Percentiles rank a stretch among this genome's conserved stretches.
Evolutionary conservation across 1,140 invertebrate species (phyloP).

Genomic region (Ips nitidus): DNA sequence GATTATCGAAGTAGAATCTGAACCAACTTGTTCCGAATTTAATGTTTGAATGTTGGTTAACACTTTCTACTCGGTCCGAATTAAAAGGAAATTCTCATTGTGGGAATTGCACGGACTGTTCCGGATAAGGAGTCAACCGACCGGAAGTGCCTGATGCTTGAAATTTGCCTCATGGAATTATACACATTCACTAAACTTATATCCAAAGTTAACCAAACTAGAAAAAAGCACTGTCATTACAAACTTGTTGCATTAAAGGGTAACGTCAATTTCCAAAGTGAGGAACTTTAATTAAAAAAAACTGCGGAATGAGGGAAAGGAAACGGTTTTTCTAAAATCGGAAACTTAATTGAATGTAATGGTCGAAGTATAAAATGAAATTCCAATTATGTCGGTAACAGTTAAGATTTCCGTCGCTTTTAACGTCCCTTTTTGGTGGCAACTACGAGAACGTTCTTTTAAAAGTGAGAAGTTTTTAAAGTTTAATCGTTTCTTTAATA

Average conservation of each 20-base stretch:
- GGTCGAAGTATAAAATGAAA: conserved; percentile 23
- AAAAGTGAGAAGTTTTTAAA: conserved; percentile 24
- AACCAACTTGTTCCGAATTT: conserved; percentile 47
- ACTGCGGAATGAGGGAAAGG: not conserved
- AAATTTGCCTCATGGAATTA: conserved; percentile 5
- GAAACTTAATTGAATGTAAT: conserved; percentile 15
- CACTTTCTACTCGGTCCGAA: conserved; percentile 35
- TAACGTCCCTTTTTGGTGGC: conserved; percentile 20
- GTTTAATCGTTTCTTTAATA: conserved; percentile 18
- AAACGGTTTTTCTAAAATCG: not conserved
- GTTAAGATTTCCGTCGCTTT: conserved; percentile 20
- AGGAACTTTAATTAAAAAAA: conserved; percentile 3
- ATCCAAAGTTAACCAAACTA: not conserved
- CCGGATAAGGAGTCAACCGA: conserved; percentile 24
- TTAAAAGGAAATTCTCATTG: conserved; percentile 39
- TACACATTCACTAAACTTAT: not conserved
- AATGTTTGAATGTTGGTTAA: conserved; percentile 45
- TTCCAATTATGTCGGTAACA: conserved; percentile 24
- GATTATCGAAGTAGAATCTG: conserved; percentile 50
- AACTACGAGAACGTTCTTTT: conserved; percentile 22
- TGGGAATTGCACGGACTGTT: conserved; percentile 28
- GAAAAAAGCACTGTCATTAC: no score
- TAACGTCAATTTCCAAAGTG: no score
- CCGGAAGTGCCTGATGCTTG: conserved; percentile 2
- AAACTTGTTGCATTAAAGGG: not conserved